Evolutionary conservation across 2,888 invertebrate species (phyloP), one percentile per base, ranked within the genome.

Genomic region (Drosophila niveifrons): DNA sequence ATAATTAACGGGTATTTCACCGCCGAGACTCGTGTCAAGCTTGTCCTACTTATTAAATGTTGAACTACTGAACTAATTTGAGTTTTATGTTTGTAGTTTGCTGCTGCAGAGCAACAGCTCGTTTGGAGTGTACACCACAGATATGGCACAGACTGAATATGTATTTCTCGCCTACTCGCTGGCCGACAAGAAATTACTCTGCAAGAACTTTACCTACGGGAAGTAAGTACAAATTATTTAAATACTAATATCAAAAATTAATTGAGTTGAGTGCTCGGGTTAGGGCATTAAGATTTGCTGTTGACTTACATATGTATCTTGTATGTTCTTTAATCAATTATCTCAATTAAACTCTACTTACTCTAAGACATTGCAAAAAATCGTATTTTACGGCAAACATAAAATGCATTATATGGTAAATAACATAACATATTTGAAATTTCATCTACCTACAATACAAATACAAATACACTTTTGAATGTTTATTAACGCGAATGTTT

Each of bases 361-460:
- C 23, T 23, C 43, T 55, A 55, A 90, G 90, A 91, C 89, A 90
- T 89, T 90, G 90, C 89, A 90, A 90, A 89, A 90, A 90, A 90
- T 91, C 90, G 66, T 90, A 90, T 87, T 90, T 90, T 88, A 90
- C 90, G 90, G 90, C 90, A 82, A 90, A 90, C 82, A 90, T 90
- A 83, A 91, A 90, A 85, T 90, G 90, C 83, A 91, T 90, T 80
- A 88, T 91, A 85, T 90, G 90, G 90, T 90, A 90, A 90, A 89
- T 90, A 90, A 82, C 75, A 80, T 62, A 63, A 82, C 75, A 74
- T 65, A 59, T 75, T 75, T 75, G 65, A 75, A 66, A 71, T 41
- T 63, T 66, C 46, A 41, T 52, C 53, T 75, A 76, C 50, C 69
- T 77, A 67, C 39, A 41, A 43, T 61, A 36, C n/a, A 36, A 31